Evolutionary conservation across 2,797 vertebrate genomes (phyloP), one percentile per base, ranked within the genome.

Genomic region (Podarcis siculus): DNA sequence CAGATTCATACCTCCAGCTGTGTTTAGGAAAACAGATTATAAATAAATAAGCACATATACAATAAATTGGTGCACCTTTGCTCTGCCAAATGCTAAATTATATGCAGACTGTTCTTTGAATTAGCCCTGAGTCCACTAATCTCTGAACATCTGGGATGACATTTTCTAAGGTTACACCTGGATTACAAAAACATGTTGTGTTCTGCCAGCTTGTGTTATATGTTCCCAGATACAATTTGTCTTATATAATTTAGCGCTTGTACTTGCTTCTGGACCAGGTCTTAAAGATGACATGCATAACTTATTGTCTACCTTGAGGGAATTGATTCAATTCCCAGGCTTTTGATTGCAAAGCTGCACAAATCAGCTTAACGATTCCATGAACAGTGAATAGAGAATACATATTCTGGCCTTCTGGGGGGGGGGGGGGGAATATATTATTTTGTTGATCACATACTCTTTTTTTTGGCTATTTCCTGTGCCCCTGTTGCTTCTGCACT

Each of bases 141-240:
- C 55, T 5, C 55, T 61, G 37, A 82, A 42, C 61, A 67, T 67
- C 80, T 67, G 64, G 61, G 49, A 81, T 76, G 67, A 89, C 86
- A n/a, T 49, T 86, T 23, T 85, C 79, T 42, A 61, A 90, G 71
- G 75, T 35, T 80, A 64, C 19, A 80, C 32, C 55, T 80, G 49
- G 55, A 80, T 61, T 61, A 64, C 32, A 8, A 3, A 21, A 64
- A 80, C 61, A 21, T 23, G n/a, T 79, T 80, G 79, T 37, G 30
- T 80, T 35, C 32, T 61, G 32, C n/a, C 32, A 80, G 79, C 23
- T 64, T 76, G 67, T 4, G 42, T 69, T 82, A 25, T 27, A 45
- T 45, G 58, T 66, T 39, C n/a, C 55, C 55, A 13, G 27, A 12
- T 77, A 61, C n/a, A 77, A 64, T 77, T 30, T 42, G 39, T 77